These are phyloP conservation scores for Synanthedon formicaeformis DNA, from an alignment of 2,888 invertebrate species.

Conservation along the genomic window DNA sequence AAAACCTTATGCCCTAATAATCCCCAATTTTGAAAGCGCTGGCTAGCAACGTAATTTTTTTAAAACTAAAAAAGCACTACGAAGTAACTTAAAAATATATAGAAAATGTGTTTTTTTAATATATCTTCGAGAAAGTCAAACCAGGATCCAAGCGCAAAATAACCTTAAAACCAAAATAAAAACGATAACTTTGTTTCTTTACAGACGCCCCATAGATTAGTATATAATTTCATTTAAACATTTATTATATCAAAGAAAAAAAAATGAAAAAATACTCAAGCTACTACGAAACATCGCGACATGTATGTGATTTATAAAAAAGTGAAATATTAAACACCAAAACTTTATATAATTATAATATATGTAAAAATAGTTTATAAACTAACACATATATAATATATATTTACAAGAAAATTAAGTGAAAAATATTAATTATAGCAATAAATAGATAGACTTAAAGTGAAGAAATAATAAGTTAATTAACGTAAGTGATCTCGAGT, in stretches of 20 bases:
- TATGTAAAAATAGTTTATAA: background rate
- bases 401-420: background rate
- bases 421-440: background rate
- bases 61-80: no score
- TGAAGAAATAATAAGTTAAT: no score
- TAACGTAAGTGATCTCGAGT: no score
- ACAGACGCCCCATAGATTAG: constrained; percentile 13
- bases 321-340: constrained; percentile 7
- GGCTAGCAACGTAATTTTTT: no score
- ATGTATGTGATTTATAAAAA: constrained; percentile 12
- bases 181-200: constrained; percentile 1
- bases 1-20: no score
- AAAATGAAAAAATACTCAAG: background rate
- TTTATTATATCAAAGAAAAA: background rate
- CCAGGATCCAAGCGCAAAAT: no score
- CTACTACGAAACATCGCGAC: constrained; percentile 2
- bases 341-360: constrained; percentile 1
- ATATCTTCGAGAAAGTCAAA: no score
- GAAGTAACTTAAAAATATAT: no score
- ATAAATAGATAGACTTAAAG: background rate
- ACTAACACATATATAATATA: background rate
- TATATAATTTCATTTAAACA: constrained; percentile 3
- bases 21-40: no score
- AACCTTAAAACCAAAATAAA: no score
- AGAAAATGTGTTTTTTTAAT: background rate